These are phyloP conservation scores for Clarias magur DNA, from an alignment of 2,113 vertebrate genomes.

Conservation along the genomic window DNA sequence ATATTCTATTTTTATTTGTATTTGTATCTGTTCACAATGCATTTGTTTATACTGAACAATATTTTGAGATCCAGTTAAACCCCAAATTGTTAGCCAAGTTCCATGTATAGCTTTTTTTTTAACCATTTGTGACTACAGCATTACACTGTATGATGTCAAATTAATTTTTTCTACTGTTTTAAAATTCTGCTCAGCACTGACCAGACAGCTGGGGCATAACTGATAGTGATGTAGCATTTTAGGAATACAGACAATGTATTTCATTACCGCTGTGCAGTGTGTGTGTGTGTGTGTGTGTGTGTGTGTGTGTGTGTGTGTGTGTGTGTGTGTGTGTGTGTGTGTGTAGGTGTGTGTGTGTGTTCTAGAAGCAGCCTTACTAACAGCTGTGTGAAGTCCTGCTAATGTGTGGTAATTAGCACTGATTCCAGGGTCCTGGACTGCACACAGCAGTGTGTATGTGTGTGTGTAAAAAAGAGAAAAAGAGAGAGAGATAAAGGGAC, in stretches of 20 bases:
- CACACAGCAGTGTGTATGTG: conserved; percentile 19
- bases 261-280: conserved; percentile 14
- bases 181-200: conserved; percentile 6
- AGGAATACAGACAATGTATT: conserved; percentile 31
- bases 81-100: neutral
- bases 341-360: too few species aligned
- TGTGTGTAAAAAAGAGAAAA: neutral
- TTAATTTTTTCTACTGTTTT: neutral
- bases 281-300: conserved; percentile 10
- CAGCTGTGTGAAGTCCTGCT: conserved; percentile 54
- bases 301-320: conserved; percentile 11
- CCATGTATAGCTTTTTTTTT: neutral
- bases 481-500: conserved; percentile 12
- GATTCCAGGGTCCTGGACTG: conserved; percentile 44
- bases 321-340: conserved; percentile 20
- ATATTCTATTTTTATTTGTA: neutral
- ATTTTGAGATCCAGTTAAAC: neutral
- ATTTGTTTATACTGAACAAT: neutral
- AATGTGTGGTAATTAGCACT: conserved; percentile 53
- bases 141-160: neutral
- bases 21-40: neutral
- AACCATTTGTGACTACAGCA: neutral
- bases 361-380: conserved; percentile 40
- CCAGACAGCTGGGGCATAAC: conserved; percentile 1
- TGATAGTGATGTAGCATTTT: conserved; percentile 16